These are phyloP conservation scores for Ifrita kowaldi DNA, from an alignment of 2,113 vertebrate species.

Conservation along the genomic window DNA sequence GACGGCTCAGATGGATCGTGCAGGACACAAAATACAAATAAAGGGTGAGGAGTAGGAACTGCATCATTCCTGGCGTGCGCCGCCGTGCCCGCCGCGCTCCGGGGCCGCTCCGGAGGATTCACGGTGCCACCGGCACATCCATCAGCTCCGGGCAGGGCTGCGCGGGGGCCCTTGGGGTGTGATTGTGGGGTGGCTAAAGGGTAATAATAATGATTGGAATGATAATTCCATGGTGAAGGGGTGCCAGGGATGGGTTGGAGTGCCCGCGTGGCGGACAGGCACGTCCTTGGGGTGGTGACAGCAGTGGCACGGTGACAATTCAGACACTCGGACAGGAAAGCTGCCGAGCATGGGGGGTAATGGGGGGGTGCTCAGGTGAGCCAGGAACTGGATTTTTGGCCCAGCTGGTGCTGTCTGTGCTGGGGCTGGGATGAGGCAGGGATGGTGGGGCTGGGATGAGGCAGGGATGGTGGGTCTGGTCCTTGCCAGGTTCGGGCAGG, in stretches of 20 bases:
- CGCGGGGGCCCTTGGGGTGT: fast-evolving
- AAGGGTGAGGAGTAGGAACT: background rate
- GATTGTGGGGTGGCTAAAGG: fast-evolving
- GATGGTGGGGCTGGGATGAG: background rate
- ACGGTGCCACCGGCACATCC: background rate
- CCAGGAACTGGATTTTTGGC: background rate
- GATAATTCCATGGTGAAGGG: fast-evolving
- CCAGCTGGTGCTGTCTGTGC: background rate
- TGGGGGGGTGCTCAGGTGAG: background rate
- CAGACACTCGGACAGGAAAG: background rate
- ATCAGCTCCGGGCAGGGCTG: background rate
- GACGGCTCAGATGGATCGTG: background rate
- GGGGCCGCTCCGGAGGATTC: background rate
- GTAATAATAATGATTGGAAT: fast-evolving
- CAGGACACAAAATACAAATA: background rate
- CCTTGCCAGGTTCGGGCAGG: fast-evolving
- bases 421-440: background rate
- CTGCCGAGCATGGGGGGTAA: background rate
- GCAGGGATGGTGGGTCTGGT: background rate
- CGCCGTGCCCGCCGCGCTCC: background rate
- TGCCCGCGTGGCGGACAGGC: background rate
- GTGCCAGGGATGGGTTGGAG: background rate
- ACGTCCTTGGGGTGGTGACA: background rate
- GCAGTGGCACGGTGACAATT: background rate
- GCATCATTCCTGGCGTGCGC: background rate